Conservation (phyloP, 2,888 invertebrate genomes). For the Scrobipalpa costella region DNA sequence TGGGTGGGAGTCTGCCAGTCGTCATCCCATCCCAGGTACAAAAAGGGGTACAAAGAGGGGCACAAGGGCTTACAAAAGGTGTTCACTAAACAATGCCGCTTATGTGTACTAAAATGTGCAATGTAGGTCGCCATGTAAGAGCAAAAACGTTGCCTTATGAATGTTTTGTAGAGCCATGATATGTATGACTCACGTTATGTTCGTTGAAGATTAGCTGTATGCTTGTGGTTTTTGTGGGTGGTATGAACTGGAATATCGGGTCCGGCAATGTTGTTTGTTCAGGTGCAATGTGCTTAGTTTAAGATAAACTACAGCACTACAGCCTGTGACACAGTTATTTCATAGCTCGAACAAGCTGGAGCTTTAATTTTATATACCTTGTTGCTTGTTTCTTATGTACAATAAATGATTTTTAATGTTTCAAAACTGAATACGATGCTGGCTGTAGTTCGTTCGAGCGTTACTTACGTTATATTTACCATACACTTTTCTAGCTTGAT, state of each 20-base stretch:
- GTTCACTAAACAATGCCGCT: conserved; percentile 23
- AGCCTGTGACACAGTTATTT: too few species aligned
- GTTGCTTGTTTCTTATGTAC: too few species aligned
- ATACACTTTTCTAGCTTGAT: too few species aligned
- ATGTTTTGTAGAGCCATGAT: conserved; percentile 12
- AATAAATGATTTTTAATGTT: too few species aligned
- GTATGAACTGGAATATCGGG: not conserved
- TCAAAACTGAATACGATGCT: too few species aligned
- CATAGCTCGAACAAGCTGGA: too few species aligned
- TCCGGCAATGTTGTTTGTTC: not conserved
- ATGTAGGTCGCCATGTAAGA: conserved; percentile 10
- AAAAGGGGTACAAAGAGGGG: conserved; percentile 15
- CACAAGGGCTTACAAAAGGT: conserved; percentile 21
- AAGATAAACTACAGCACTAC: too few species aligned
- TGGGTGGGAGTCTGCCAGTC: conserved; percentile 34
- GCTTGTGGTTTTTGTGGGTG: not conserved
- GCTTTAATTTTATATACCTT: too few species aligned
- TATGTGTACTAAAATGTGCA: conserved; percentile 5
- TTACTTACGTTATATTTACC: too few species aligned
- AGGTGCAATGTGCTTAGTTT: too few species aligned
- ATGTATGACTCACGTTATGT: conserved; percentile 2
- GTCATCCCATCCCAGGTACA: conserved; percentile 33
- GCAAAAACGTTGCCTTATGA: conserved; percentile 12
- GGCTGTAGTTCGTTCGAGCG: too few species aligned
- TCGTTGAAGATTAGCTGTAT: not conserved